phyloP scores from a whole-genome alignment of 2,888 invertebrate genomes.

The Bellardia pandia region DNA sequence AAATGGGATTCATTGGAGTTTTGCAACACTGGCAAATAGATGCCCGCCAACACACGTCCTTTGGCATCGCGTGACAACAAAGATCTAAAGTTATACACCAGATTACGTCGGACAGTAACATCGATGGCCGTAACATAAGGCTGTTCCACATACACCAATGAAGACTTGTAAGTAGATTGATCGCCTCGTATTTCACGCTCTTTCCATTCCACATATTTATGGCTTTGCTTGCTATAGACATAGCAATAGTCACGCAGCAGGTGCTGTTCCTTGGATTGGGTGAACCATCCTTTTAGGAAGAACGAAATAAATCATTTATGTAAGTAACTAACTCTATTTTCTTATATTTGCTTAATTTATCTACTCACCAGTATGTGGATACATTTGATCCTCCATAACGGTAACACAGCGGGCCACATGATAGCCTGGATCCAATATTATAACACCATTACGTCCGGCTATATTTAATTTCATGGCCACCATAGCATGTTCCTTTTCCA shows the following conservation, averaged over 20 bases:
- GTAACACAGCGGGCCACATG: constrained; percentile 94
- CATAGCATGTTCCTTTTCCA: constrained; percentile 95
- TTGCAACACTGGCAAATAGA: constrained; percentile 93
- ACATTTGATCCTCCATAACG: constrained; percentile 92
- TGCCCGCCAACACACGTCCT: constrained; percentile 92
- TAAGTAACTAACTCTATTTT: background rate
- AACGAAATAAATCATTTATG: constrained; percentile 6
- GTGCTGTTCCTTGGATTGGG: constrained; percentile 90
- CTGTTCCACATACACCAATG: constrained; percentile 91
- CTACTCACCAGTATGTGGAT: constrained; percentile 92
- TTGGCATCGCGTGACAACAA: constrained; percentile 92
- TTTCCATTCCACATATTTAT: constrained; percentile 93
- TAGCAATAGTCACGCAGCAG: constrained; percentile 94
- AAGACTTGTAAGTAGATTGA: constrained; percentile 87
- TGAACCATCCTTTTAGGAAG: constrained; percentile 89
- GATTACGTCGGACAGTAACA: constrained; percentile 94
- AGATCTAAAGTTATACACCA: constrained; percentile 92
- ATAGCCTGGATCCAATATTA: constrained; percentile 96
- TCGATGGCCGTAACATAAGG: constrained; percentile 92
- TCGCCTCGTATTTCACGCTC: constrained; percentile 90
- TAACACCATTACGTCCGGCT: constrained; percentile 89
- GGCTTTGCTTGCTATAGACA: constrained; percentile 88
- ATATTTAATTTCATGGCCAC: constrained; percentile 90
- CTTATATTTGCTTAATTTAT: too few species aligned
- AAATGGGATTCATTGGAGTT: constrained; percentile 87